A percentile compares a stretch with the other conserved stretches of the same genome.
These are phyloP conservation scores for Archips crataeganus DNA, from an alignment of 2,888 invertebrate species.

Conservation along the genomic window DNA sequence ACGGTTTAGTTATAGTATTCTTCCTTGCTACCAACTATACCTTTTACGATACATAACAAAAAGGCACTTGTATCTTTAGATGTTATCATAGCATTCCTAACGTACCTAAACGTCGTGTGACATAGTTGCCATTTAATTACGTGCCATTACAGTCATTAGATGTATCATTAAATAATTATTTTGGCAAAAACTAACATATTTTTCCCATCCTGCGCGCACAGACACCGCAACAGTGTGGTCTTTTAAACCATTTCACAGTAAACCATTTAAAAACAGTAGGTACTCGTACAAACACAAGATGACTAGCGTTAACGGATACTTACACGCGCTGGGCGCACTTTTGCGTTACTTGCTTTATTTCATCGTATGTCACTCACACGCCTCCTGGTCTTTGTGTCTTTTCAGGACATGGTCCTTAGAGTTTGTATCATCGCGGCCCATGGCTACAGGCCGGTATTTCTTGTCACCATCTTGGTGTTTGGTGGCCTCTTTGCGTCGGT, in stretches of 20 bases:
- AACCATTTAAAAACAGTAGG: constrained; percentile 15
- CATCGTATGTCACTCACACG: too few species aligned
- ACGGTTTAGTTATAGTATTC: too few species aligned
- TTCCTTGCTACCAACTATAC: too few species aligned
- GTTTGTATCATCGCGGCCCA: too few species aligned
- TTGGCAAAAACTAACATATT: constrained; percentile 6
- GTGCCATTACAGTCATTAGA: constrained; percentile 26
- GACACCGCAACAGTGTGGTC: constrained; percentile 21
- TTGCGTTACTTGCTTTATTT: too few species aligned
- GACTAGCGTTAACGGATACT: too few species aligned
- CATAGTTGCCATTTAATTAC: background rate
- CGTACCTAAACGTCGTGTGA: background rate
- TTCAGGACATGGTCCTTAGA: too few species aligned
- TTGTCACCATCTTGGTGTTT: too few species aligned
- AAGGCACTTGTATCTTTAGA: background rate
- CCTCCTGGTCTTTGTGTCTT: too few species aligned
- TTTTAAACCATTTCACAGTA: constrained; percentile 15
- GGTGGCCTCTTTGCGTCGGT: too few species aligned
- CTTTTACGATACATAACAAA: background rate
- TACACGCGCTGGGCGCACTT: too few species aligned
- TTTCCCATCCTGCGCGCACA: background rate
- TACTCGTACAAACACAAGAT: background rate
- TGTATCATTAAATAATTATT: constrained; percentile 1
- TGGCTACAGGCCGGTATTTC: too few species aligned
- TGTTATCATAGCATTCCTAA: background rate